phyloP scores from a whole-genome alignment of 1,140 invertebrate genomes.

The Zaprionus gabonicus region DNA sequence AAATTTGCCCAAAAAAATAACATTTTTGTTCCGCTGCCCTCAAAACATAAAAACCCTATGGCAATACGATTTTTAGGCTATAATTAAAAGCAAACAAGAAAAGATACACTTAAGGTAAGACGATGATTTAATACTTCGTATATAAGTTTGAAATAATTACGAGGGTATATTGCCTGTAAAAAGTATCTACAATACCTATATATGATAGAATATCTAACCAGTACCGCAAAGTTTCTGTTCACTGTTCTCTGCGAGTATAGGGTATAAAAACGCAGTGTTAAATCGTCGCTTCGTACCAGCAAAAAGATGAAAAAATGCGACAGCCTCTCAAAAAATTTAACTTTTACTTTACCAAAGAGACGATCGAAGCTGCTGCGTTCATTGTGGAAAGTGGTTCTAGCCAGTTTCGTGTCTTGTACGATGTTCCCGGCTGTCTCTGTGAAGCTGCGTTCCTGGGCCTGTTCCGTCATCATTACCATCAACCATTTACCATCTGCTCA shows the following conservation, averaged over 20 bases:
- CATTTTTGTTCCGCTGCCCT: slow-evolving; percentile 50
- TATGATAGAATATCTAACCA: too few species aligned
- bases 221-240: too few species aligned
- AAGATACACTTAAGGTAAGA: background rate
- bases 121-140: background rate
- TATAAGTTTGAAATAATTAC: background rate
- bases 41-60: slow-evolving; percentile 46
- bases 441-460: slow-evolving; percentile 35
- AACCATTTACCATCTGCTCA: slow-evolving; percentile 36
- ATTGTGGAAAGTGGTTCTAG: slow-evolving; percentile 68
- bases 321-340: slow-evolving; percentile 51
- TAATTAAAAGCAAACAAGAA: slow-evolving; percentile 56
- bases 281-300: slow-evolving; percentile 26
- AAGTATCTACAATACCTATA: too few species aligned
- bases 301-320: slow-evolving; percentile 43
- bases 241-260: background rate
- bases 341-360: slow-evolving; percentile 59
- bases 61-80: slow-evolving; percentile 50
- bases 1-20: slow-evolving; percentile 49
- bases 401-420: slow-evolving; percentile 45
- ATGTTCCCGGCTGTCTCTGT: slow-evolving; percentile 10
- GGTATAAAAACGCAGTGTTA: slow-evolving; percentile 25
- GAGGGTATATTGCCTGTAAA: too few species aligned
- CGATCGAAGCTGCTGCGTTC: slow-evolving; percentile 17
- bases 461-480: slow-evolving; percentile 29